Base-by-base conservation (phyloP, 2,797 vertebrate genomes). In the Galagoides demidoff region DNA sequence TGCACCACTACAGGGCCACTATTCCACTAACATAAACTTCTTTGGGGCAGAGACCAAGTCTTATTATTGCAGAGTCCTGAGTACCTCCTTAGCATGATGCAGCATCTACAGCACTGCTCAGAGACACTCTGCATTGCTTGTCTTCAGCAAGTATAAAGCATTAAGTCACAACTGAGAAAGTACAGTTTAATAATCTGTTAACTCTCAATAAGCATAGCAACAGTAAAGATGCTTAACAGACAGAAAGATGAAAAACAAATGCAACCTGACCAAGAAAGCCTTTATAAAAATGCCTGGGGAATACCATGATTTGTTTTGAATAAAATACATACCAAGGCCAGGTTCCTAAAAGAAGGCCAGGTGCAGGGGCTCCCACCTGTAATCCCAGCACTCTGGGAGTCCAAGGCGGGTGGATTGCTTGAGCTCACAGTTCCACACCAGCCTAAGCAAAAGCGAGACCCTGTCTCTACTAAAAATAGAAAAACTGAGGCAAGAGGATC, bases 81-180 rank as follows among this genome's bases (percentile, higher is more conserved):
- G 73, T 20, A 13, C 39, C 17, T 20, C 34, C 57, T 55, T 3
- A 0, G 9, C 2, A 77, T 22, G 3, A 14, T 1, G 25, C 14
- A 19, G 29, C 27, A 13, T 61, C 6, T 0, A 37, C 0, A 7
- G 70, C 37, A 70, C 39, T 1, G 27, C 49, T 0, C 1, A 23
- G 25, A 1, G 64, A 45, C 27, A 20, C 25, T n/a, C 77, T 8
- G 37, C 14, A 3, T 8, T 39, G 64, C 8, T 1, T 59, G 55
- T 52, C 79, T 43, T 66, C 2, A 49, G 29, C 31, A n/a, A 57
- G 22, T 49, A 64, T 45, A 74, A 57, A 76, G 70, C 17, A 45
- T 25, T 31, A 85, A 79, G 16, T 66, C 31, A 7, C 5, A n/a
- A 70, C 2, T 39, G 19, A 37, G 59, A 78, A 59, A 29, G 7